Evolutionary conservation across 2,113 vertebrate genomes (phyloP).

Genomic region (Gymnocephalus cernua): DNA sequence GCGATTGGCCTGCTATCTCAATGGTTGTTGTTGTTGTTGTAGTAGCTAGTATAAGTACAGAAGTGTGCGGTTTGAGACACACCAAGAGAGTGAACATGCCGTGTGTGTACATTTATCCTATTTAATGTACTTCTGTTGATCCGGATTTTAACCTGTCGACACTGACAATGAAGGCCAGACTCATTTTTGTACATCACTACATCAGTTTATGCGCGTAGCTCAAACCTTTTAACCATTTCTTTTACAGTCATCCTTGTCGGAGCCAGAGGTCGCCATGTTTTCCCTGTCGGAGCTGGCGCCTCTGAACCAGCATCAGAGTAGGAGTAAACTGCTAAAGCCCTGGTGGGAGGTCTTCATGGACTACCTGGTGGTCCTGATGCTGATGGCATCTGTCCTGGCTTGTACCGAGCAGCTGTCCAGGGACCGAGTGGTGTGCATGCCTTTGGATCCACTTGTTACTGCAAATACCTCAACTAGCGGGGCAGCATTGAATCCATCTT

Average conservation of each 20-base stretch:
- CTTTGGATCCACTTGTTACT: conserved; percentile 52
- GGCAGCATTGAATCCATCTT: not conserved
- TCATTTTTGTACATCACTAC: not conserved
- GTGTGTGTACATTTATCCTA: too few relatives aligned
- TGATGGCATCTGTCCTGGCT: conserved; percentile 85
- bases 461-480: not conserved
- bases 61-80: too few relatives aligned
- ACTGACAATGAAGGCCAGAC: not conserved
- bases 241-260: not conserved
- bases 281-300: conserved; percentile 84
- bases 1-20: too few relatives aligned
- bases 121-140: too few relatives aligned
- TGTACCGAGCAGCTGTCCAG: conserved; percentile 86
- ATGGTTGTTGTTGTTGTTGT: too few relatives aligned
- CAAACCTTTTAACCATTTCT: not conserved
- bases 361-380: conserved; percentile 87
- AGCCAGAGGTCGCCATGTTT: conserved; percentile 80
- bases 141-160: not conserved
- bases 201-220: not conserved
- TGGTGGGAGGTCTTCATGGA: conserved; percentile 92
- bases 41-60: too few relatives aligned
- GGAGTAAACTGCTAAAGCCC: conserved; percentile 85
- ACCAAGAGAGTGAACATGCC: too few relatives aligned
- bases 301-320: conserved; percentile 77
- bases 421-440: conserved; percentile 86